These are phyloP conservation scores for Crematogaster levior DNA, from an alignment of 2,888 invertebrate species.

Conservation along the genomic window DNA sequence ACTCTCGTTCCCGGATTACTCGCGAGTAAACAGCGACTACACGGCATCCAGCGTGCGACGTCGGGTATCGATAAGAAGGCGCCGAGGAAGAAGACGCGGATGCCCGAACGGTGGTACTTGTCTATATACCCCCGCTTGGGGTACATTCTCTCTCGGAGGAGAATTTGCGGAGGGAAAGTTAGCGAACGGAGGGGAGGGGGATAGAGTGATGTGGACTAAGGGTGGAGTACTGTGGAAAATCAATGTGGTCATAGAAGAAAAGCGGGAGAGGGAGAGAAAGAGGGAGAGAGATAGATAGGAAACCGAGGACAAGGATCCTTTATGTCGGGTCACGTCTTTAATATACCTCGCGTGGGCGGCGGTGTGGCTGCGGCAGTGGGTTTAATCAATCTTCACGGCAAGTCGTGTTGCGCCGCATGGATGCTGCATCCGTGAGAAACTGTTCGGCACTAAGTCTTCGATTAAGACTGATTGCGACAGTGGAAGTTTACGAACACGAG, in stretches of 20 bases:
- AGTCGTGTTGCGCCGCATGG: conserved; percentile 64
- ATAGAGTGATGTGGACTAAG: conserved; percentile 20
- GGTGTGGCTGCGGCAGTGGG: conserved; percentile 64
- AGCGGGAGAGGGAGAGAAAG: conserved; percentile 35
- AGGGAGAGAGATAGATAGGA: conserved; percentile 17
- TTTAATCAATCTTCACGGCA: conserved; percentile 81
- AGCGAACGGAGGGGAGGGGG: conserved; percentile 44
- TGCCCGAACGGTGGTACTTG: conserved; percentile 55
- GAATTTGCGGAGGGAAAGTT: conserved; percentile 68
- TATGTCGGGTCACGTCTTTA: conserved; percentile 84
- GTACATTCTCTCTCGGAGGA: conserved; percentile 33
- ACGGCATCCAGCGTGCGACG: conserved; percentile 45
- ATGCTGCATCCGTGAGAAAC: conserved; percentile 47
- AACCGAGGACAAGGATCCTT: conserved; percentile 76
- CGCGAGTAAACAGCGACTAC: conserved; percentile 67
- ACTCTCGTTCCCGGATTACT: conserved; percentile 56
- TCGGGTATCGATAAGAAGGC: conserved; percentile 64
- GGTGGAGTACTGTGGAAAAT: conserved; percentile 67
- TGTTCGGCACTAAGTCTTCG: neutral
- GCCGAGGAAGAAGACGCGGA: conserved; percentile 54
- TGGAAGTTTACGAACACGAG: neutral
- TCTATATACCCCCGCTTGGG: conserved; percentile 56
- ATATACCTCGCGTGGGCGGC: conserved; percentile 78
- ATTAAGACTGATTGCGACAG: conserved; percentile 5
- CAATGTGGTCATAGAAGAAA: conserved; percentile 74